These are phyloP conservation scores for Rallus limicola DNA, from an alignment of 2,113 vertebrate species.

Conservation along the genomic window DNA sequence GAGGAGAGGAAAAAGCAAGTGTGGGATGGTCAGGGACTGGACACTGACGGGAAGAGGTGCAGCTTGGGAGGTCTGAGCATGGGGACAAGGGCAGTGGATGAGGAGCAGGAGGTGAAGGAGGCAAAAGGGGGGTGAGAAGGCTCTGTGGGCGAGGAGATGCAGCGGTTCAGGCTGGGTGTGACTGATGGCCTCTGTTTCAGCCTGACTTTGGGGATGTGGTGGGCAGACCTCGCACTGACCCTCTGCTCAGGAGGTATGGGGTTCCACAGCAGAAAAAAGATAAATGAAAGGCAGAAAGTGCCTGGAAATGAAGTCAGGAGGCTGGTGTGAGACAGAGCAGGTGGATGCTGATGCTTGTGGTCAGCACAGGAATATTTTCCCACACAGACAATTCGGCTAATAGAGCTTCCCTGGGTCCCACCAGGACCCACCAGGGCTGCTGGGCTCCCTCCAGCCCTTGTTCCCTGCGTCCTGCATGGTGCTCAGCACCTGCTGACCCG, in stretches of 20 bases:
- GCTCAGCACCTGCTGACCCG: background rate
- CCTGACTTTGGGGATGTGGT: background rate
- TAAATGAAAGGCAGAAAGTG: background rate
- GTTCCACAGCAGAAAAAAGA: background rate
- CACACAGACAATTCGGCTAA: too few relatives aligned
- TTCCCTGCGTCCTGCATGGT: background rate
- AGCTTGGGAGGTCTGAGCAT: background rate
- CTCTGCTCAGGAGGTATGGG: background rate
- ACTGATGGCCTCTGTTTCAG: background rate
- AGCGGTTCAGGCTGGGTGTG: background rate
- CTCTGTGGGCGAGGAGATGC: too few relatives aligned
- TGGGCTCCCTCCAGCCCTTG: background rate
- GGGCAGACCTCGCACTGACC: fast-evolving
- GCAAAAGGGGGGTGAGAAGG: background rate
- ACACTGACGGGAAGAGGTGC: background rate
- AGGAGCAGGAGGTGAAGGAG: background rate
- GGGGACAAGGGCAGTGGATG: background rate
- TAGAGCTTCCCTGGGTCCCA: background rate
- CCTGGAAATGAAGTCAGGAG: background rate
- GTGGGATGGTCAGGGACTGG: background rate
- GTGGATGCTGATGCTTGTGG: fast-evolving
- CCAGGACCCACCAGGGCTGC: background rate
- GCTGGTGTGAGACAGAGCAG: background rate
- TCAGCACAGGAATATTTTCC: background rate
- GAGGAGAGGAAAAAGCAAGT: background rate